Conservation (phyloP, 1,140 invertebrate genomes). For the Philotrypesis tridentata region DNA sequence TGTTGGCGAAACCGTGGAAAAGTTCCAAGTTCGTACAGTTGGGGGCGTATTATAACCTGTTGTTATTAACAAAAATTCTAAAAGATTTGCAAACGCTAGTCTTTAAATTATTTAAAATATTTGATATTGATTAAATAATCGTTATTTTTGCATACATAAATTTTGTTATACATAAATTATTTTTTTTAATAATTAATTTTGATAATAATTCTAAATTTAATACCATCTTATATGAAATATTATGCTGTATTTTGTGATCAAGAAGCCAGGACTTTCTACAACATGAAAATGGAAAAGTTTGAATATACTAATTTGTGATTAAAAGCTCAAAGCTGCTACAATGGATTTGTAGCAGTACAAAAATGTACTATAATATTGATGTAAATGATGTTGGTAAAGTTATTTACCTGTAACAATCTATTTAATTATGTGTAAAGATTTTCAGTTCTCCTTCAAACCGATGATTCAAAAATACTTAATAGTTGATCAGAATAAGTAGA, state of each 20-base stretch:
- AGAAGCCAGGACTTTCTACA: background rate
- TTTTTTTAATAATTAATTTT: background rate
- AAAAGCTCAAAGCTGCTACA: background rate
- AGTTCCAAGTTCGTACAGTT: background rate
- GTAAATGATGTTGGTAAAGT: background rate
- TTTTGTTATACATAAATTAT: background rate
- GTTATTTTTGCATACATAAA: slow-evolving; percentile 7
- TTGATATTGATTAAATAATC: background rate
- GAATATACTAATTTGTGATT: background rate
- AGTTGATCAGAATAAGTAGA: background rate
- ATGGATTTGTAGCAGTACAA: background rate
- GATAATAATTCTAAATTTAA: background rate
- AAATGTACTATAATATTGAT: background rate
- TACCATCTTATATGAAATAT: background rate
- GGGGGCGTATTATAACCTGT: slow-evolving; percentile 14
- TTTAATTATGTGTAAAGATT: background rate
- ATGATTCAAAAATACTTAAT: background rate
- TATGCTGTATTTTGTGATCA: background rate
- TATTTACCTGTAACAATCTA: background rate
- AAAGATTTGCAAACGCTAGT: background rate
- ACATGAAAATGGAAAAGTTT: background rate
- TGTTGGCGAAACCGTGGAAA: background rate
- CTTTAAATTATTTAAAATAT: background rate
- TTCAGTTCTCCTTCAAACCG: background rate
- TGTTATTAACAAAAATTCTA: background rate